Conservation (phyloP, 2,888 invertebrate species). For the Apodemia hepburni region DNA sequence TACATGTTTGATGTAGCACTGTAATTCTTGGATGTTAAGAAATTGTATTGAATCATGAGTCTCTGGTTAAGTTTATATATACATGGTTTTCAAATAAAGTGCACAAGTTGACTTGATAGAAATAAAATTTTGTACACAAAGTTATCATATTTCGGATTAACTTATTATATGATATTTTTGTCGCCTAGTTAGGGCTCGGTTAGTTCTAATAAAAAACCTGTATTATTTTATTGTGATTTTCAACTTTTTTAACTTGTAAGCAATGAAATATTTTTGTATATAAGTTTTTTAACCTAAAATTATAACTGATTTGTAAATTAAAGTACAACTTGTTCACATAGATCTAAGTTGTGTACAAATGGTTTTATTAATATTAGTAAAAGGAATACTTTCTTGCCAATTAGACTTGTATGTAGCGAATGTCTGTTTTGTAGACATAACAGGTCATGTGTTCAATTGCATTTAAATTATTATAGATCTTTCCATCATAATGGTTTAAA, state of each 20-base stretch:
- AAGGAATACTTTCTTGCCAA: constrained; percentile 7
- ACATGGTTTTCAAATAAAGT: too few species aligned
- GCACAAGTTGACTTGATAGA: too few species aligned
- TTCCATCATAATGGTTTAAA: not conserved
- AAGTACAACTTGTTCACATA: not conserved
- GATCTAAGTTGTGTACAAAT: not conserved
- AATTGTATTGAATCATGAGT: not conserved
- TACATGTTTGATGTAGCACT: not conserved
- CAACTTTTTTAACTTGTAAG: not conserved
- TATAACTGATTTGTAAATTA: not conserved
- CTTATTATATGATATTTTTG: too few species aligned
- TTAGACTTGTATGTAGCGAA: constrained; percentile 2
- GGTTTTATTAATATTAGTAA: constrained; percentile 1
- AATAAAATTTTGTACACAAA: too few species aligned
- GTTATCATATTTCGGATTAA: too few species aligned
- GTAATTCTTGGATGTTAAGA: not conserved
- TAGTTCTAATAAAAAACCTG: too few species aligned
- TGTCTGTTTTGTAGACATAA: constrained; percentile 2
- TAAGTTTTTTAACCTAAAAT: not conserved
- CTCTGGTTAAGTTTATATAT: too few species aligned
- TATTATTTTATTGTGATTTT: not conserved
- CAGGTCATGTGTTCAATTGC: constrained; percentile 7
- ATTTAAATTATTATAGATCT: constrained; percentile 7
- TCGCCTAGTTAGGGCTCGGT: too few species aligned
- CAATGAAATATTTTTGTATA: constrained; percentile 4